Conservation (phyloP, 2,797 vertebrate genomes). For the Podargus strigoides region DNA sequence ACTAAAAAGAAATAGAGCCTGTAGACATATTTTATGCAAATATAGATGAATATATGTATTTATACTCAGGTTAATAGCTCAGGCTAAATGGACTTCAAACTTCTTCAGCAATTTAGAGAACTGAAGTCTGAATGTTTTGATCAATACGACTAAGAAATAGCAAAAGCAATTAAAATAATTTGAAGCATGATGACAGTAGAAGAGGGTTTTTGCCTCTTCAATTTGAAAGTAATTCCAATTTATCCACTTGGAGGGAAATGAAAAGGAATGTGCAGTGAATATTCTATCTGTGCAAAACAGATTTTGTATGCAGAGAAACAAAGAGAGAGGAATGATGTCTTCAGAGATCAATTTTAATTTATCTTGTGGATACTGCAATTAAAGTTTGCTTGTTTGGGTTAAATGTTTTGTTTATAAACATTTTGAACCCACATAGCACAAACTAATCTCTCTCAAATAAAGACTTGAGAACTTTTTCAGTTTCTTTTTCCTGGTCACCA, state of each 20-base stretch:
- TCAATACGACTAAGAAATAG: not conserved
- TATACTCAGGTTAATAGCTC: not conserved
- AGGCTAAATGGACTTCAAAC: not conserved
- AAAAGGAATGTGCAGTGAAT: not conserved
- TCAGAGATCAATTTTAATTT: not conserved
- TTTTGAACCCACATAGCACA: not conserved
- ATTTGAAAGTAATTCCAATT: not conserved
- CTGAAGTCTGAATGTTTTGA: not conserved
- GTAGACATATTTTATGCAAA: not conserved
- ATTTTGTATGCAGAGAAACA: not conserved
- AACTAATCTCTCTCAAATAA: not conserved
- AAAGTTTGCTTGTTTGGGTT: not conserved
- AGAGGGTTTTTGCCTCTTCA: not conserved
- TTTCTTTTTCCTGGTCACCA: not conserved
- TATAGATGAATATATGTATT: not conserved
- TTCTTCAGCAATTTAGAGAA: not conserved
- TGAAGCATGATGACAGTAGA: not conserved
- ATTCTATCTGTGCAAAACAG: not conserved
- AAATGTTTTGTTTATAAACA: not conserved
- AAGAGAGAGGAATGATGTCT: not conserved
- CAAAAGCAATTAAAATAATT: not conserved
- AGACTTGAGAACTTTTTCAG: not conserved
- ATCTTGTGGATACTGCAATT: not conserved
- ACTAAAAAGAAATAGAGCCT: not conserved
- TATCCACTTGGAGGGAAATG: not conserved